Evolutionary conservation across 2,113 vertebrate species (phyloP).

Genomic region (Grammomys surdaster): DNA sequence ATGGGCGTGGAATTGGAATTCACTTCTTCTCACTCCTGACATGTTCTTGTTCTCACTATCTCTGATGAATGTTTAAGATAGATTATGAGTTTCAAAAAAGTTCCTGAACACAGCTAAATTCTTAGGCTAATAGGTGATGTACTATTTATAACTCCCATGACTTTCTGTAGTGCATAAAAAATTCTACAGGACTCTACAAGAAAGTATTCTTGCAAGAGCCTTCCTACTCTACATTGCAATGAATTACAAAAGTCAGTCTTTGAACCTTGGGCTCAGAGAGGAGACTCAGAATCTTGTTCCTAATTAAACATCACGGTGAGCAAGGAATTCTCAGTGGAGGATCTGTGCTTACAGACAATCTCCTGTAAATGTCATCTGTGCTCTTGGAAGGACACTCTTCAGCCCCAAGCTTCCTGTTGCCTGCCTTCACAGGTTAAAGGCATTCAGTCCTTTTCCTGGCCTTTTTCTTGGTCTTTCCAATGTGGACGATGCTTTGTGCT

Average conservation of each 20-base stretch:
- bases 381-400: not conserved
- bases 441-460: not conserved
- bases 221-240: not conserved
- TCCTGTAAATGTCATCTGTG: not conserved
- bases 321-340: not conserved
- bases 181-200: constrained; percentile 26
- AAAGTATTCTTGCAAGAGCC: not conserved
- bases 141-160: constrained; percentile 19
- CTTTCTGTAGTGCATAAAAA: constrained; percentile 4
- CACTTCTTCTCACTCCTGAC: constrained; percentile 7
- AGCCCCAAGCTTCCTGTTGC: not conserved
- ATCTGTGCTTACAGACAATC: not conserved
- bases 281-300: constrained; percentile 44
- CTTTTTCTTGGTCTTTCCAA: constrained; percentile 10
- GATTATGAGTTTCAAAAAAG: not conserved
- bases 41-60: constrained; percentile 36
- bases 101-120: constrained; percentile 18
- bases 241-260: constrained; percentile 36
- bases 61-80: constrained; percentile 22
- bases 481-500: not conserved
- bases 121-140: not conserved
- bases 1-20: not conserved
- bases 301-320: constrained; percentile 27
- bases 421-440: not conserved
- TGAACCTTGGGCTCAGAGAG: not conserved